Evolutionary conservation across 2,797 vertebrate species (phyloP).

Genomic region (Bovichtus variegatus): DNA sequence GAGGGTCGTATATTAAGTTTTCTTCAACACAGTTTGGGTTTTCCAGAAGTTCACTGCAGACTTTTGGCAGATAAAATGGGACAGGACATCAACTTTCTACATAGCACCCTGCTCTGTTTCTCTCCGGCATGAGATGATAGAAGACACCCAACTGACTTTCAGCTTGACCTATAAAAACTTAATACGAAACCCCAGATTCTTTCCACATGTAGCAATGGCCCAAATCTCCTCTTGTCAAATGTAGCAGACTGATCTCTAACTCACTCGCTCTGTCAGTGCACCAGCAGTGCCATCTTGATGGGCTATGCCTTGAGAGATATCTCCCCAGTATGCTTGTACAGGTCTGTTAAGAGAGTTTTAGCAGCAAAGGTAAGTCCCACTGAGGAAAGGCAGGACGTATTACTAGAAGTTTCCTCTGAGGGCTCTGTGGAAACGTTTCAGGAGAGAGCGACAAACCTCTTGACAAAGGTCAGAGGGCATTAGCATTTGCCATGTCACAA

Average conservation of each 20-base stretch:
- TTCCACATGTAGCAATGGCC: slow-evolving; percentile 12
- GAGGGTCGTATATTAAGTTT: not conserved
- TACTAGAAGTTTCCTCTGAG: slow-evolving; percentile 5
- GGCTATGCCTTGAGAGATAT: slow-evolving; percentile 10
- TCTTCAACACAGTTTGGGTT: not conserved
- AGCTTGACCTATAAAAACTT: slow-evolving; percentile 24
- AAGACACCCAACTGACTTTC: slow-evolving; percentile 4
- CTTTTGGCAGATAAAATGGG: slow-evolving; percentile 5
- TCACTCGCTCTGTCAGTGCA: not conserved
- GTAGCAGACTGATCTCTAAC: slow-evolving; percentile 7
- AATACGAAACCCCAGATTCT: not conserved
- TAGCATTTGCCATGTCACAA: no score
- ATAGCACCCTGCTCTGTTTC: slow-evolving; percentile 4
- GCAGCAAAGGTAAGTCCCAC: slow-evolving; percentile 18
- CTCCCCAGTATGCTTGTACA: not conserved
- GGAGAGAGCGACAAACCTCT: not conserved
- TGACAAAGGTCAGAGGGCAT: not conserved
- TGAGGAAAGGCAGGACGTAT: not conserved
- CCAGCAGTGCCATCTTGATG: slow-evolving; percentile 3
- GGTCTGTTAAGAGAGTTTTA: slow-evolving; percentile 21
- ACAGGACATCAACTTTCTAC: slow-evolving; percentile 15
- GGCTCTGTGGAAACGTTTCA: not conserved
- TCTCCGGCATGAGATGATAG: not conserved
- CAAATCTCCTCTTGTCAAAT: slow-evolving; percentile 23
- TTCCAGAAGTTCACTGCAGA: not conserved